Conservation (phyloP, 2,113 vertebrate genomes). For the Esox niger region DNA sequence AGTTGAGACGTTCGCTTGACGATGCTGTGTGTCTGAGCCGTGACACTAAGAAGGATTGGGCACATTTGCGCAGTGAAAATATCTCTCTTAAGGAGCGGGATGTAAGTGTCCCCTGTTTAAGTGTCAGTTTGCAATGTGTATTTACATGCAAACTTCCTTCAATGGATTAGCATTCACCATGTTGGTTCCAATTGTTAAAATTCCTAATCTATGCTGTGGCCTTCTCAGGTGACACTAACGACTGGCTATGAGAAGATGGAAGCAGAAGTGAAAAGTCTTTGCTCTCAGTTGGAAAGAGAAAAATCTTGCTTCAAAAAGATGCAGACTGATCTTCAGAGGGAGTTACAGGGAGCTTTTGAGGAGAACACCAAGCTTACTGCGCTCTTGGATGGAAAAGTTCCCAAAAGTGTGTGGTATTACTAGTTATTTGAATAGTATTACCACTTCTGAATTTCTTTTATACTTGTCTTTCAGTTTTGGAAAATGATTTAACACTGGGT, state of each 20-base stretch:
- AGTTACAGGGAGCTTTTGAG: conserved; percentile 77
- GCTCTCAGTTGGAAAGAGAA: conserved; percentile 72
- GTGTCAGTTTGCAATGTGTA: not conserved
- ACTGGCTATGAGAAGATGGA: conserved; percentile 70
- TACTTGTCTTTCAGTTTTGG: not conserved
- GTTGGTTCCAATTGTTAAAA: not conserved
- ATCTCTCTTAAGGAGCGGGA: conserved; percentile 79
- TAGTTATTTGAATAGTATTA: not conserved
- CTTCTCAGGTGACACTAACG: conserved; percentile 69
- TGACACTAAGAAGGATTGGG: conserved; percentile 88
- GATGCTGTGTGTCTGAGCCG: conserved; percentile 81
- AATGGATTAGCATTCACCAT: not conserved
- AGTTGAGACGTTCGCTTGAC: conserved; percentile 78
- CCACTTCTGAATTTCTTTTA: no score
- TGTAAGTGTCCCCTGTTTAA: conserved; percentile 52
- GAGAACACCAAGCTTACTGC: conserved; percentile 84
- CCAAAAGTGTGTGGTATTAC: conserved; percentile 75
- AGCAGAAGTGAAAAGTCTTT: conserved; percentile 68
- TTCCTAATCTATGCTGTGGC: not conserved
- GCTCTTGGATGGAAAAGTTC: conserved; percentile 82
- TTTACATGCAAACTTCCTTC: not conserved
- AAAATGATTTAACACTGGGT: not conserved
- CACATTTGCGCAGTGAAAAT: conserved; percentile 83
- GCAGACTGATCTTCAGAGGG: conserved; percentile 86
- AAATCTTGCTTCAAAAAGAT: conserved; percentile 76